Evolutionary conservation across 2,113 vertebrate species (phyloP), one percentile per base, ranked within the genome.

Genomic region (Falco punctatus): DNA sequence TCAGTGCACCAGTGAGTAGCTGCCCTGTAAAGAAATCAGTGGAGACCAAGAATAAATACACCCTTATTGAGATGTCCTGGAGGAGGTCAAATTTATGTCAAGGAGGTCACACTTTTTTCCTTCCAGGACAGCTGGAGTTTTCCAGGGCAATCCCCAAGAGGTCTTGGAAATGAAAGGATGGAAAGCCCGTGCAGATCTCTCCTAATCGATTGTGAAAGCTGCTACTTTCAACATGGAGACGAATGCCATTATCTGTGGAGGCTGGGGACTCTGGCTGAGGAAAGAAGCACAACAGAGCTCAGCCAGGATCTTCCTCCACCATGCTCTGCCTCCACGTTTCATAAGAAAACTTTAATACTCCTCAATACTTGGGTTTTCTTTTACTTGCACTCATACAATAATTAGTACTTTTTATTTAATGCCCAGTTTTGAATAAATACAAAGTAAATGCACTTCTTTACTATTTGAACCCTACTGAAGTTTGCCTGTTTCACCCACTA

Each of bases 321-420:
- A 5, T 15, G 13, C 11, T 9, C 7, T 8, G 13, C 6, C 5
- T 15, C 15, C 28, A 10, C 2, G 38, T 44, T 69, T 33, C 27
- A 44, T 28, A 64, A 70, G 12, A 73, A 92, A 40, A 13, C 49
- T 5, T 21, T 51, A 38, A 6, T 24, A 26, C 1, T 71, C 22
- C 13, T 48, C 21, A 22, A 46, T 44, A 17, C 3, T 59, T 65
- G 33, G 24, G 4, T 11, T 75, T 71, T 49, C 10, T 82, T 79
- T 55, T 24, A 10, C 8, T 11, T 2, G 11, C 6, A 22, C 5
- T 26, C 1, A 0, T 32, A 35, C 14, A 38, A 11, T 14, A 38
- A 26, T 44, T 17, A 27, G 7, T 74, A 42, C 3, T 15, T 55
- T 82, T 90, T 66, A 51, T 46, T 78, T 51, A 46, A 35, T 17